Evolutionary conservation across 1,140 invertebrate genomes (phyloP), one percentile per base, ranked within the genome.

Genomic region (Thalassaphorura encarpata): DNA sequence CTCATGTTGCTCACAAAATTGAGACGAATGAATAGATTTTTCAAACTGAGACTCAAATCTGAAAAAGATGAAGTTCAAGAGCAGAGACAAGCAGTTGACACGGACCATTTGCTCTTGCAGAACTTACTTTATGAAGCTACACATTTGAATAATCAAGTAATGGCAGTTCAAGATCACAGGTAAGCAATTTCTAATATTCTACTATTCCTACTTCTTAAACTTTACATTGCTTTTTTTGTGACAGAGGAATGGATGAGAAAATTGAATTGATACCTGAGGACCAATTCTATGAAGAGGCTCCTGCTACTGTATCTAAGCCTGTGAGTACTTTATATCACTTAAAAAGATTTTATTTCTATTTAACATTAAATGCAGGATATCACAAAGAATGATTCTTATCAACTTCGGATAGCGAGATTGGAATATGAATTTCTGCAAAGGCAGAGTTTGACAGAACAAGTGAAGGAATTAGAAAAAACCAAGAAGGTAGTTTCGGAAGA

Each of bases 61-160:
- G 82, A 83, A 0, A 75, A 89, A 53, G 90, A 96, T 73, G 78
- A 80, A 19, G 74, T 87, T 2, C 77, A 80, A 47, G 75, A 82
- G 70, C 84, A 85, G 52, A 93, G 94, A 70, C 83, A 84, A 64
- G 83, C 83, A 64, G 89, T 94, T 0, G 93, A 97, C 66, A 84
- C 83, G 55, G 84, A 84, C 63, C 87, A 95, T 74, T 72, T 97
- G 21, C 85, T 90, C 64, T 76, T 94, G 52, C 91, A 97, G 71
- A 97, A 97, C 74, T 75, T 97, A n/a, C 71, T 95, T 0, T 97
- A 97, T 72, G 94, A 97, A 78, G 83, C 87, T 13, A 84, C 89
- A 69, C 90, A 97, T 76, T 75, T 97, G 1, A 84, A 91, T 60
- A 90, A 90, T 66, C 92, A 97, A 79, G 89, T 94, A 15, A 81